Conservation (phyloP, 2,797 vertebrate species). For the Myioborus miniatus region DNA sequence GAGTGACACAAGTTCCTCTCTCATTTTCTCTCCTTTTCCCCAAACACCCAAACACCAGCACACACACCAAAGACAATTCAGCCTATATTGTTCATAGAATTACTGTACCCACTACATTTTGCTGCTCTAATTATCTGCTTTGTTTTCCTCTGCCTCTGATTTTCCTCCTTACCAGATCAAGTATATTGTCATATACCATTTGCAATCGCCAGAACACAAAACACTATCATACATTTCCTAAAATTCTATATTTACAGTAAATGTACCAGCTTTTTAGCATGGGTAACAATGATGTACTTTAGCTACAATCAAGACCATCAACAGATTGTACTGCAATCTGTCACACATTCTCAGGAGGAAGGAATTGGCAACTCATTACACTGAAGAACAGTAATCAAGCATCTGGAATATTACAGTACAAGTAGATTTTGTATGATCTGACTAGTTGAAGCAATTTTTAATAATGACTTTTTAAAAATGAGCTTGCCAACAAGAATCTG, state of each 20-base stretch:
- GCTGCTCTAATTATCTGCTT: neutral
- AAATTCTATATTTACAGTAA: slow-evolving; percentile 33
- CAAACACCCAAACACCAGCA: neutral
- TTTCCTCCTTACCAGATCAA: neutral
- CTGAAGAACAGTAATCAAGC: slow-evolving; percentile 72
- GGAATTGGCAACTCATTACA: slow-evolving; percentile 69
- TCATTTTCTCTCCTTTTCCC: neutral
- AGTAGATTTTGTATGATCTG: slow-evolving; percentile 60
- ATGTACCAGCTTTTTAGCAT: slow-evolving; percentile 37
- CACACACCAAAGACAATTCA: neutral
- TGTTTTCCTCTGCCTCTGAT: neutral
- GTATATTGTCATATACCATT: neutral
- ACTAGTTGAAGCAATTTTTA: slow-evolving; percentile 69
- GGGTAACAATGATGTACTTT: slow-evolving; percentile 52
- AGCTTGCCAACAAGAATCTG: slow-evolving; percentile 47
- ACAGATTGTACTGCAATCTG: slow-evolving; percentile 80
- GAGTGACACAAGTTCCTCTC: neutral
- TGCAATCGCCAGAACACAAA: slow-evolving; percentile 9
- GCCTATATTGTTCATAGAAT: neutral
- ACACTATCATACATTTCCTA: neutral
- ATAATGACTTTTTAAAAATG: slow-evolving; percentile 60
- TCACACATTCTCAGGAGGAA: slow-evolving; percentile 71
- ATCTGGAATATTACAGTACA: slow-evolving; percentile 74
- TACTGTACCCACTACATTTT: neutral
- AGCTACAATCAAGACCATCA: slow-evolving; percentile 61